A percentile compares a stretch with the other conserved stretches of the same genome.
Conservation (phyloP, 2,888 invertebrate genomes). For the Julus scandinavius region DNA sequence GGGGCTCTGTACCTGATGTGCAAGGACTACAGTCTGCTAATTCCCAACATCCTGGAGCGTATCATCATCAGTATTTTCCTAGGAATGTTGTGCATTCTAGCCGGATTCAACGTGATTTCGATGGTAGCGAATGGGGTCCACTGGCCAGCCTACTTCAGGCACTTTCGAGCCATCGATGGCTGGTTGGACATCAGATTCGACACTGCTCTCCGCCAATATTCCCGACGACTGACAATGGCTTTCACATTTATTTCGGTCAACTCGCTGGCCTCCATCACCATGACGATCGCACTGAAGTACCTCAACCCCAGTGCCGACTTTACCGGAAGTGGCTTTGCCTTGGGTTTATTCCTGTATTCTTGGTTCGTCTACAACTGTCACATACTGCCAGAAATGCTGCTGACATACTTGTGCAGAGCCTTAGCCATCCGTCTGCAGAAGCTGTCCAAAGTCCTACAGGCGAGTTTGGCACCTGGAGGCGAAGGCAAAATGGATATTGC, state of each 20-base stretch:
- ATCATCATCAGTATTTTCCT: background rate
- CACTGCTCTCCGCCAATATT: background rate
- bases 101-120: background rate
- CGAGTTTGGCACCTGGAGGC: background rate
- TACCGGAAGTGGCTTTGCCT: background rate
- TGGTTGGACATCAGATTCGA: background rate
- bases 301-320: background rate
- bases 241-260: background rate
- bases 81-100: background rate
- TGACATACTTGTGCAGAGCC: background rate
- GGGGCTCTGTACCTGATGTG: background rate
- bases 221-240: background rate
- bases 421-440: background rate
- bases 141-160: constrained; percentile 7
- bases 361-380: background rate
- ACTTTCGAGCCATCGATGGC: background rate
- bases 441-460: background rate
- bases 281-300: constrained; percentile 26
- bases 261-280: background rate
- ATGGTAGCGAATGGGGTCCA: background rate
- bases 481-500: background rate
- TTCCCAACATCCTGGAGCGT: background rate
- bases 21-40: background rate
- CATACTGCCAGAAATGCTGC: background rate
- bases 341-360: background rate